Evolutionary conservation across 2,797 vertebrate species (phyloP), one percentile per base, ranked within the genome.

Genomic region (Centropyge bicolor): DNA sequence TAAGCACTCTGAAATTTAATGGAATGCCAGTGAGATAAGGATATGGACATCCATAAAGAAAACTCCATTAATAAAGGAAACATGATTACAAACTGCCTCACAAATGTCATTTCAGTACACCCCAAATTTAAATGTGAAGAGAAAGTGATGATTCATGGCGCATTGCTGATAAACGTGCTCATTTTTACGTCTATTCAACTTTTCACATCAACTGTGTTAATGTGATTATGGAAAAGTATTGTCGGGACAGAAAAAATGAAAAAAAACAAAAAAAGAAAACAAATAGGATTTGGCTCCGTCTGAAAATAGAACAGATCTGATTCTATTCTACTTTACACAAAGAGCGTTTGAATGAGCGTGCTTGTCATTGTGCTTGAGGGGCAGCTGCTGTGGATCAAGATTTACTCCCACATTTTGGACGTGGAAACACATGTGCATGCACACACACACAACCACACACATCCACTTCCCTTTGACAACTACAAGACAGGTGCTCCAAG

Each of bases 1-100:
- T 76, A 78, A 79, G 74, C 45, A 67, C 41, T 57, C n/a, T 80
- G 63, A 86, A 71, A 64, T 66, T 71, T 52, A 74, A 66, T 83
- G 61, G 80, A 76, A 84, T 88, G 57, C 27, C 76, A 70, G 22
- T 62, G 67, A 86, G 60, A 86, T 84, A 81, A 71, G 67, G 20
- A 55, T n/a, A 70, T 81, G 48, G 69, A 81, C 71, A 27, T 67
- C 22, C 46, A 72, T 67, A 40, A 80, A 72, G 46, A 80, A 67
- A 73, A 79, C 71, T 59, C 19, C 62, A 78, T 71, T 54, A 94
- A 93, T 93, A 94, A 95, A 94, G 45, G 6, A 85, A 85, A 83
- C 54, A 27, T 86, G 76, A 90, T 87, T 63, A 83, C 64, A 82
- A 88, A 83, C 36, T 69, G 85, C 74, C 78, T 91, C 67, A 69